phyloP scores from a whole-genome alignment of 2,888 invertebrate species.

The Phengaris arion region DNA sequence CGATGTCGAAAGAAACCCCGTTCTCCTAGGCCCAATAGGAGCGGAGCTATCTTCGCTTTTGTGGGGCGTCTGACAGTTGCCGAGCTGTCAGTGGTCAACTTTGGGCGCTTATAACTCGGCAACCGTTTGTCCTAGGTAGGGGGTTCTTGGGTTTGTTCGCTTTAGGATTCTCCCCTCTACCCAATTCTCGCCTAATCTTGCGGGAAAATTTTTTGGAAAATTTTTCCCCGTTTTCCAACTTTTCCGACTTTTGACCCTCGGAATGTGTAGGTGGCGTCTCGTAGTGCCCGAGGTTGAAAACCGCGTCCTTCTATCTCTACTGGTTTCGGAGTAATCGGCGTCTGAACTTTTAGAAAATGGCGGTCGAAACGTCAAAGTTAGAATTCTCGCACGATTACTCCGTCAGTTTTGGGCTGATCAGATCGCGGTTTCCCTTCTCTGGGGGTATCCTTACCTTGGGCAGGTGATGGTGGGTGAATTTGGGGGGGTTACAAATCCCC shows the following conservation, averaged over 20 bases:
- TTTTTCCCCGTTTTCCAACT: not conserved
- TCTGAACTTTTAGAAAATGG: not conserved
- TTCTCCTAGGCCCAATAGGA: too few relatives aligned
- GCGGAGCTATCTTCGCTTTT: too few relatives aligned
- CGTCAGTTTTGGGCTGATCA: not conserved
- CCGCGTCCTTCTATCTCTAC: not conserved
- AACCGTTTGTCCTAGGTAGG: not conserved
- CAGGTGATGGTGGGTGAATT: not conserved
- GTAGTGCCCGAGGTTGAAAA: not conserved
- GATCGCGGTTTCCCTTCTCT: not conserved
- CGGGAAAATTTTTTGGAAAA: not conserved
- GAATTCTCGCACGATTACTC: not conserved
- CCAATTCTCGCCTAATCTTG: too few relatives aligned
- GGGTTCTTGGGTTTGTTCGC: not conserved
- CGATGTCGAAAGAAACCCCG: too few relatives aligned
- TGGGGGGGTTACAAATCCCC: too few relatives aligned
- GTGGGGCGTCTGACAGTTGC: too few relatives aligned
- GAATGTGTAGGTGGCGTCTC: not conserved
- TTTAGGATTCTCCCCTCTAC: too few relatives aligned
- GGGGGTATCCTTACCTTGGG: not conserved
- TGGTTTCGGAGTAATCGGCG: not conserved
- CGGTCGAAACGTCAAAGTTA: constrained; percentile 10
- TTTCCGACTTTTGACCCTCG: not conserved
- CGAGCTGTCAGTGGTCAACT: too few relatives aligned
- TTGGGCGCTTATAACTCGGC: too few relatives aligned